A percentile compares a stretch with the other conserved stretches of the same genome.
phyloP scores from a whole-genome alignment of 2,113 vertebrate genomes.

The Amazona vittata region DNA sequence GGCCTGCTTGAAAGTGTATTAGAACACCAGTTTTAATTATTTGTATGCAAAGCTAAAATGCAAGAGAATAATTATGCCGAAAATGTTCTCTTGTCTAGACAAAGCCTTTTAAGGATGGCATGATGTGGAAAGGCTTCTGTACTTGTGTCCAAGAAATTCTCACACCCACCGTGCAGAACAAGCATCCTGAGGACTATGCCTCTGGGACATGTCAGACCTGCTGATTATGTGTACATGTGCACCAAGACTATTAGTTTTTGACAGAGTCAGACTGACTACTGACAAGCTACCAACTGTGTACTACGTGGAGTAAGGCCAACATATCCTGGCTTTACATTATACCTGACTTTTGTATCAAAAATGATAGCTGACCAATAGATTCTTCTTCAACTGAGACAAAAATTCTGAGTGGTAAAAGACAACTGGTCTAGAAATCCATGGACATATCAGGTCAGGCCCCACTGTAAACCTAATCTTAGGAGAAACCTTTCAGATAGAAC shows the following conservation, averaged over 20 bases:
- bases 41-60: slow-evolving; percentile 48
- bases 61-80: neutral
- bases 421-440: neutral
- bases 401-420: neutral
- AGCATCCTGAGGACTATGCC: neutral
- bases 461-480: neutral
- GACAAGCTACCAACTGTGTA: neutral
- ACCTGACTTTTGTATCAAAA: neutral
- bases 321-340: neutral
- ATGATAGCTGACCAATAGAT: neutral
- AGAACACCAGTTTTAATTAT: slow-evolving; percentile 31
- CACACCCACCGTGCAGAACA: neutral
- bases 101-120: neutral
- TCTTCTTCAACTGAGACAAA: neutral
- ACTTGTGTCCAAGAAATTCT: neutral
- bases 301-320: neutral
- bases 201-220: neutral
- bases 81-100: slow-evolving; percentile 49
- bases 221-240: neutral
- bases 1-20: neutral
- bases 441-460: neutral
- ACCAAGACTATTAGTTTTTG: neutral
- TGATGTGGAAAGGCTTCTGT: neutral
- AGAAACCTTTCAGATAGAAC: neutral
- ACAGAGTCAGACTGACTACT: neutral